These are phyloP conservation scores for Dasyprocta punctata DNA, from an alignment of 2,113 vertebrate species.

Conservation along the genomic window DNA sequence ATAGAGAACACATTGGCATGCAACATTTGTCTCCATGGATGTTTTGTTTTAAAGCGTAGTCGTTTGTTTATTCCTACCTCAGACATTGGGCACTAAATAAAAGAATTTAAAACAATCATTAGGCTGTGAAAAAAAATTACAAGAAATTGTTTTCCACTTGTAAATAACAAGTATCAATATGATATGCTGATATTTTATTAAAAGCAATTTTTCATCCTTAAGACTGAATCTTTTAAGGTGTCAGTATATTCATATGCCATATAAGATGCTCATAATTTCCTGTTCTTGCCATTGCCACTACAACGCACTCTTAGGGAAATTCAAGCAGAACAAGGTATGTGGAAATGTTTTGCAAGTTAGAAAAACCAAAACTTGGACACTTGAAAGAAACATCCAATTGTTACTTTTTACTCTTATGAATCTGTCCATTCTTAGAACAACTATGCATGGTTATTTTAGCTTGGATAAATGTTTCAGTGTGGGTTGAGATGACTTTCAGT, in stretches of 20 bases:
- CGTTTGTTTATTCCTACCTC: background rate
- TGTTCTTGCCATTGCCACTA: background rate
- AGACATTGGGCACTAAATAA: background rate
- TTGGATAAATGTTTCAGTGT: background rate
- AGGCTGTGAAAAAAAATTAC: background rate
- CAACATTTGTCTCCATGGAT: background rate
- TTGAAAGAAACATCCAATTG: too few relatives aligned
- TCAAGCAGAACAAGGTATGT: background rate
- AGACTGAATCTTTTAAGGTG: background rate
- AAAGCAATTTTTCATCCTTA: background rate
- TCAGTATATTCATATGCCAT: background rate
- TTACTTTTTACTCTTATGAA: background rate
- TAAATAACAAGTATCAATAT: background rate
- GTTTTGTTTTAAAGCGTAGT: background rate
- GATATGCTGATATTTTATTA: background rate
- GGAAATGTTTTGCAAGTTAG: background rate
- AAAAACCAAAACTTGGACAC: background rate
- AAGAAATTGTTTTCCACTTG: background rate
- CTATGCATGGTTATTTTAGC: background rate
- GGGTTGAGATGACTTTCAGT: background rate
- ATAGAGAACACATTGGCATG: background rate
- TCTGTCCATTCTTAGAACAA: background rate
- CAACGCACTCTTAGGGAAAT: background rate
- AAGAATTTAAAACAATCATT: constrained; percentile 33
- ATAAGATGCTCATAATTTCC: background rate